Base-by-base conservation (phyloP, 2,113 vertebrate species). In the Equus quagga region DNA sequence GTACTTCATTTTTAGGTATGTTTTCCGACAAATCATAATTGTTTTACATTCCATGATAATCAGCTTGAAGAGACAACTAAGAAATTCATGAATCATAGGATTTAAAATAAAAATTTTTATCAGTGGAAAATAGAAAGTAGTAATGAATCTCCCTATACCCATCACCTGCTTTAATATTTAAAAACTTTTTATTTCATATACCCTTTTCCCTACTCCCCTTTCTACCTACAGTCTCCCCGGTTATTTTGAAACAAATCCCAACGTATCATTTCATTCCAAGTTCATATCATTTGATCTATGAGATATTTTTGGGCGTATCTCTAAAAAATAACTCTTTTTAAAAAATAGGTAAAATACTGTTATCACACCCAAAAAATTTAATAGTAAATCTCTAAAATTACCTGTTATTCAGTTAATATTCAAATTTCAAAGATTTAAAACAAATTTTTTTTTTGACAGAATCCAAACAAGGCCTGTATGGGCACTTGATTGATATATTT, bases 221-320 rank as follows among this genome's bases (percentile, higher is more conserved):
- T 44, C 54, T 82, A 6, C 41, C 31, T 88, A 3, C 8, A 60
- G 17, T 82, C 62, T 80, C 67, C 19, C 33, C n/a, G 72, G 31
- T 70, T 94, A 89, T 92, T 95, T 94, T 88, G 46, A 92, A 90
- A 73, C 51, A 93, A 87, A 91, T 60, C 23, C 15, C 65, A 91
- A 60, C 28, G 51, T 79, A 72, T 54, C 51, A 54, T 95, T 93
- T 96, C 17, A 82, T 69, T 24, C 62, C 49, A 89, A 80, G 7
- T 56, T 78, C 73, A 24, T 56, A 76, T 84, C 33, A 94, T 86
- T 94, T 94, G 11, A 72, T 70, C 15, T 67, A 2, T 78, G 73
- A 90, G 65, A 81, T 96, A 54, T 76, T 81, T 90, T 76, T 33
- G 24, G 65, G 51, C 89, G 31, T 58, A 21, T 87, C 13, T 72